Evolutionary conservation across 2,797 vertebrate species (phyloP), one percentile per base, ranked within the genome.

Genomic region (Steatocranus sp.): DNA sequence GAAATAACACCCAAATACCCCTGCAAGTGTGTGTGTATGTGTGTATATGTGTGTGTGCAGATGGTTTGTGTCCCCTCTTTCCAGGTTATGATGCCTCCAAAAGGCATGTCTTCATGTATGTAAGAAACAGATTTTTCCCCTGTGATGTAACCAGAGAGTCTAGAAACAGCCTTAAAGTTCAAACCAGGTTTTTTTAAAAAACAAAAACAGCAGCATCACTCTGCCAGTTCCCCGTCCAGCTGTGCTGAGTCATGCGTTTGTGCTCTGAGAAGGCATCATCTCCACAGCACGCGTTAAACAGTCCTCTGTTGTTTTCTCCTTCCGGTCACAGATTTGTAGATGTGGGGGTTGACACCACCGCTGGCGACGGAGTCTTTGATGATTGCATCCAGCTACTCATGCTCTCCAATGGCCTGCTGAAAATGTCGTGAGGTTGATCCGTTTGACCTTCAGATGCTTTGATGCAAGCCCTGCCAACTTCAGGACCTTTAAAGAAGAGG

Each of bases 1-100:
- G 85, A 90, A 94, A 93, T 91, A 91, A 92, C 92, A 93, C 94
- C 91, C 90, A 82, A 86, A 61, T 34, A 61, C 56, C 17, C 6
- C 30, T 58, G 56, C 1, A 5, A 5, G 56, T 18, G 17, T 48
- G 17, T 48, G 38, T 41, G 79, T 9, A 20, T 18, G 74, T 43
- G 20, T 12, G 74, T 32, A 32, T 73, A 41, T 49, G 58, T 5
- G 10, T 23, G 32, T 27, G 54, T 56, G 56, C 25, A 34, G 27
- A 5, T 36, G 49, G 48, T 54, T 84, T 75, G 43, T 18, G 53
- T 76, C 43, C 30, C 23, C 23, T 38, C 77, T 61, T 81, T 76
- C 17, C 68, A 48, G 68, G 77, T 78, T 76, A 46, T 34, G 70
- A 73, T 23, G 54, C 51, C 74, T 18, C 84, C 2, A 11, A 68